Base-by-base conservation (phyloP, 2,113 vertebrate species). In the Mugil cephalus region DNA sequence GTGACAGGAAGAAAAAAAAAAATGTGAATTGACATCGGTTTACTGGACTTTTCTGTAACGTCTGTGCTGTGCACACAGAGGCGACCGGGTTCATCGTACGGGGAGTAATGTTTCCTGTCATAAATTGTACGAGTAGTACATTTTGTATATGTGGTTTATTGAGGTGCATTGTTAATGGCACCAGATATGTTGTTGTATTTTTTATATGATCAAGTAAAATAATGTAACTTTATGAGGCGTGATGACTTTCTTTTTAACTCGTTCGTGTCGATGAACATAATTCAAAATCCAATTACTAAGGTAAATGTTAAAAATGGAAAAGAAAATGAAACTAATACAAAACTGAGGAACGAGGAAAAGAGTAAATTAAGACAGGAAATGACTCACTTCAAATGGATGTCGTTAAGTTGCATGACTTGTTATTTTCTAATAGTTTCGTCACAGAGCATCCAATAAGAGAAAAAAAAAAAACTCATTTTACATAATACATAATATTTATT, bases 401-500 rank as follows among this genome's bases (percentile, higher is more conserved):
- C 3, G 24, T 30, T 2, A 30, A 3, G 24, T 2, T 3, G 24
- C 24, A 30, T 30, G 24, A 30, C 24, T 30, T 3, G 24, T 30
- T 30, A 5, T 30, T 30, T 30, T 30, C 24, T 30, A 36, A 35
- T 2, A 1, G 0, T 58, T 70, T 45, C 8, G 24, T 48, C 2
- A 0, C n/a, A 39, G 14, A 68, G n/a, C 39, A 36, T 47, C 50
- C 30, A 74, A 40, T 50, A 50, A 75, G 42, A 74, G 9, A 55
- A 42, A 50, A 60, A 67, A 8, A 74, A 40, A 47, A 6, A 13
- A 17, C 5, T 19, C 3, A 17, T 46, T 7, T 77, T 68, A 77
- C 63, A 68, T n/a, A 84, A 74, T 80, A 63, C 56, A 78, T 70
- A 7, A 63, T 56, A 83, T 92, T 92, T 91, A 91, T 91, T 92